Evolutionary conservation across 2,797 vertebrate genomes (phyloP), one percentile per base, ranked within the genome.

Genomic region (Macroramphosus scolopax): DNA sequence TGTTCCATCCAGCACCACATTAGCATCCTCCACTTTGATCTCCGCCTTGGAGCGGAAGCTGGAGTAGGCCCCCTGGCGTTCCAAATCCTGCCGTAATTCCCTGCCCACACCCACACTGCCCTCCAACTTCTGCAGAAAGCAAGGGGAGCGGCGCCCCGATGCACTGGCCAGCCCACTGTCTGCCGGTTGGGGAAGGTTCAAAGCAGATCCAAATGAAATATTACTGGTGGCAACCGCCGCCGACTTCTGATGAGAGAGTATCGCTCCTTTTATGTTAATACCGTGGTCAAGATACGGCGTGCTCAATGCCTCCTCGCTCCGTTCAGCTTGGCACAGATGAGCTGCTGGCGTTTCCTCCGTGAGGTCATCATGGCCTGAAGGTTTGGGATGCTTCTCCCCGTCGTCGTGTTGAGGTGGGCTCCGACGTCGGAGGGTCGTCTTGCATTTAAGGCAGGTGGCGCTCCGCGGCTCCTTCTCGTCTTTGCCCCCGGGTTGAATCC

Each of bases 21-120:
- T 72, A 3, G 78, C 91, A 57, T 95, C 93, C 56, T 92, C 90
- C 65, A 95, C 88, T 51, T 76, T 90, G 55, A 96, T 87, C 81
- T 89, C 81, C 0, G 94, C 87, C 8, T 91, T 81, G 0, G 95
- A 95, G 6, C 89, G 90, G 83, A 95, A 95, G 49, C 81, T 87
- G 20, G 93, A 91, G 72, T 86, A 87, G 25, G 82, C 38, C 0
- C 88, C 83, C 1, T 82, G 73, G 28, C 28, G 43, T 0, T 40
- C 34, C n/a, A 80, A 42, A 32, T 87, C 86, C 4, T 86, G 85
- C 0, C 56, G 75, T 22, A 94, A 69, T 9, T 86, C 89, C 51
- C 93, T 72, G 30, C 86, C 90, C 60, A 94, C 69, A 45, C 84
- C 82, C 0, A 90, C 80, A 29, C 78, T 75, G 17, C 91, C 81